Evolutionary conservation across 2,113 vertebrate genomes (phyloP).

Genomic region (Philantomba maxwellii): DNA sequence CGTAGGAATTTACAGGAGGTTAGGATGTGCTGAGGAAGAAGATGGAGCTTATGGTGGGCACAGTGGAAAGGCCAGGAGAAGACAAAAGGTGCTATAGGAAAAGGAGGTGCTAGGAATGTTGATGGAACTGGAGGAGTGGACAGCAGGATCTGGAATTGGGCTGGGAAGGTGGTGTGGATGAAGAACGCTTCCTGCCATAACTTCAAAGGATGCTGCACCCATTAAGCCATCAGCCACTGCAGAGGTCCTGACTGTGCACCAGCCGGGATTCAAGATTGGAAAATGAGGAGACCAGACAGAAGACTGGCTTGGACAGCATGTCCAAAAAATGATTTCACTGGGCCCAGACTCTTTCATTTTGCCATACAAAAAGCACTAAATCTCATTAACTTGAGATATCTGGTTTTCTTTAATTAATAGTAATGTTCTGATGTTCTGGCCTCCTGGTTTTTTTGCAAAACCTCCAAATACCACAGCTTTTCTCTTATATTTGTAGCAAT

Average conservation of each 20-base stretch:
- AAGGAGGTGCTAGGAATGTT: not conserved
- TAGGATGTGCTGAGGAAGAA: not conserved
- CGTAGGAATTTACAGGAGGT: not conserved
- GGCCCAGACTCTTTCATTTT: not conserved
- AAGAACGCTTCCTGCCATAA: not conserved
- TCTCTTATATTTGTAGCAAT: not conserved
- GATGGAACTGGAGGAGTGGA: not conserved
- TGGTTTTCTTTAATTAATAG: not conserved
- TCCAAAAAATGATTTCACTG: not conserved
- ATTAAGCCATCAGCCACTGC: not conserved
- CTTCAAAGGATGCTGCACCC: not conserved
- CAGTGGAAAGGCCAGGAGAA: not conserved
- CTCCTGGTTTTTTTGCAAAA: not conserved
- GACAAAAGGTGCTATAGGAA: not conserved
- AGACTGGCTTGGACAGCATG: not conserved
- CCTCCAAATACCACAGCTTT: not conserved
- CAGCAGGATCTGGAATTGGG: not conserved
- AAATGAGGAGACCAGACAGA: not conserved
- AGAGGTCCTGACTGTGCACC: not conserved
- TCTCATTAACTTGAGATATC: not conserved
- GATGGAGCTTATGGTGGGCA: not conserved
- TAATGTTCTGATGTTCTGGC: not conserved
- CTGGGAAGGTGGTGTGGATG: not conserved
- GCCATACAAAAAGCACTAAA: not conserved
- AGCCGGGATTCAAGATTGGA: not conserved